Evolutionary conservation across 2,797 vertebrate genomes (phyloP), one percentile per base, ranked within the genome.

Genomic region (Ctenochaetus hawaiiensis): DNA sequence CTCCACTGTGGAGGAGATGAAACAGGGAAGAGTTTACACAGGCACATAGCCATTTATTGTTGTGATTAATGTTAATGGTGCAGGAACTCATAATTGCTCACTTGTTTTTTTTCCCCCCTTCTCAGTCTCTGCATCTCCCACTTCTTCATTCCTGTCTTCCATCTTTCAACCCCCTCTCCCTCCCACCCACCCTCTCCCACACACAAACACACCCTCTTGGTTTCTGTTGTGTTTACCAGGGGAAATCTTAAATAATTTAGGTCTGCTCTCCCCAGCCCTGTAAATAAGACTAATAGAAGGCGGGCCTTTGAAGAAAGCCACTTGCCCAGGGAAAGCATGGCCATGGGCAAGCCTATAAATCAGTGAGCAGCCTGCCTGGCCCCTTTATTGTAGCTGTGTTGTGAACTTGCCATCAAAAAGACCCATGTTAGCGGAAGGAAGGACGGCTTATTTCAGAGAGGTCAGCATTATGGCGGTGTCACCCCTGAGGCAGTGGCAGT

Each of bases 201-300:
- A 56, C 54, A 49, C 70, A 54, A 65, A 47, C 67, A 58, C 67
- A 18, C 68, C 37, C 59, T 57, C 62, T 26, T 80, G 64, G 57
- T 87, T 76, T 82, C 45, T 86, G 75, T 88, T 89, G 78, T 87
- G 77, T 91, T 90, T 89, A 89, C 82, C 77, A 83, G 67, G 49
- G 72, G 81, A 75, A 80, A 85, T 77, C 79, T 83, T 91, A 72
- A 92, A 93, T 93, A 89, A 92, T 91, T 91, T 74, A 93, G 74
- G 75, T 58, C 86, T 75, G 51, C 81, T 87, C 85, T 90, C 81
- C 75, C 83, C 66, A 64, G 71, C 77, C 77, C 81, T 91, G 91
- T 93, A 93, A 93, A 93, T 91, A 93, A 92, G 86, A 87, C 88
- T 87, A 90, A 91, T 92, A 90, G 82, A 86, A 91, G 73, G 73